These are phyloP conservation scores for Drosophila mauritiana DNA, from an alignment of 1,140 invertebrate species.

Conservation along the genomic window DNA sequence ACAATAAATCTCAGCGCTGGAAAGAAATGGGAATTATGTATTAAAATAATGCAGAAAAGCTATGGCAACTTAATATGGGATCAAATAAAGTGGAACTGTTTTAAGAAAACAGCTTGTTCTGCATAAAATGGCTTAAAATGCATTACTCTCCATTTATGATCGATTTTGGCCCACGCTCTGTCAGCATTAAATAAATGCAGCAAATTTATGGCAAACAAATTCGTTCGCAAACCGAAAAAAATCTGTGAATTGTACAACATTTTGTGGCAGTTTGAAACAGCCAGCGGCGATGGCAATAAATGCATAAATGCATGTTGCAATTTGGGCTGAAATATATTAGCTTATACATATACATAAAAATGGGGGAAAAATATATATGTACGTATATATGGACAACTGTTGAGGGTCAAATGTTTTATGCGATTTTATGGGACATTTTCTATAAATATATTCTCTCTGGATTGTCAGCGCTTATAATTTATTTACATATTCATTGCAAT, in stretches of 20 bases:
- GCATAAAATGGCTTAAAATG: background rate
- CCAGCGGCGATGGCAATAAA: constrained; percentile 11
- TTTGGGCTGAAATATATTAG: constrained; percentile 18
- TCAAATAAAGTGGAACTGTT: background rate
- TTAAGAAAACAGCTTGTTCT: background rate
- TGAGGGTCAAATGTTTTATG: constrained; percentile 16
- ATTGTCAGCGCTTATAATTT: constrained; percentile 33
- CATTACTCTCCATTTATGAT: background rate
- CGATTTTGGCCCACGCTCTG: constrained; percentile 9
- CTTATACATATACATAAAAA: constrained; percentile 2
- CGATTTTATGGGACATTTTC: constrained; percentile 3
- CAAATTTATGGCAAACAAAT: constrained; percentile 23
- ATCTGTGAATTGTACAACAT: constrained; percentile 33
- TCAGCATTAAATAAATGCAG: constrained; percentile 11
- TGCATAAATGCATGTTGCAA: constrained; percentile 33
- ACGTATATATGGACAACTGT: background rate
- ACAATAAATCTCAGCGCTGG: constrained; percentile 17
- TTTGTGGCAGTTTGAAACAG: constrained; percentile 27
- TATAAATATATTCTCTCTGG: constrained; percentile 19
- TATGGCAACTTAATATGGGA: background rate
- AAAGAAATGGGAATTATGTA: constrained; percentile 3
- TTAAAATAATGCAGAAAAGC: background rate
- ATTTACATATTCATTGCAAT: constrained; percentile 37
- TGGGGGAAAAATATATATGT: too few species aligned
- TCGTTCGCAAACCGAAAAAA: constrained; percentile 1